phyloP scores from a whole-genome alignment of 2,113 vertebrate species.

The Albula glossodonta region DNA sequence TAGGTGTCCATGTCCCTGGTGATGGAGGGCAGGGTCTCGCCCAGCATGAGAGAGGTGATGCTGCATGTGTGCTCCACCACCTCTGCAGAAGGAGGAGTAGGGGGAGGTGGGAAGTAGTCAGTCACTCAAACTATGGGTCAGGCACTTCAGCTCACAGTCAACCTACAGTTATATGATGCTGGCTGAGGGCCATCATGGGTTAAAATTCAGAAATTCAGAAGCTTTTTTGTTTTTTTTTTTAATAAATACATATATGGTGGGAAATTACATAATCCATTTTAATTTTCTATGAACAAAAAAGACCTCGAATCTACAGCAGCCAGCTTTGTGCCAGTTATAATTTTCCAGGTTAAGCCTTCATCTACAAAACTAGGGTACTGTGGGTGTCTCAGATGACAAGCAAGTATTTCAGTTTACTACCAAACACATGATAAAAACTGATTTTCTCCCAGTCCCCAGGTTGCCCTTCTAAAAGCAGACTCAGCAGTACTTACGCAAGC shows the following conservation, averaged over 20 bases:
- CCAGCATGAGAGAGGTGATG: slow-evolving; percentile 92
- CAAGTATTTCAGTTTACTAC: not conserved
- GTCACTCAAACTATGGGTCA: not conserved
- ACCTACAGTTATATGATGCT: not conserved
- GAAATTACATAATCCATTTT: not conserved
- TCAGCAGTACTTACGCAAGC: slow-evolving; percentile 84
- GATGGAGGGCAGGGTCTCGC: slow-evolving; percentile 93
- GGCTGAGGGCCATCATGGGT: not conserved
- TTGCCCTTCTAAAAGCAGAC: slow-evolving; percentile 24
- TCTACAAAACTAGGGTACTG: not conserved
- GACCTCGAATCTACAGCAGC: too few relatives aligned
- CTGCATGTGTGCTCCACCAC: slow-evolving; percentile 96
- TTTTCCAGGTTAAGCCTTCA: not conserved
- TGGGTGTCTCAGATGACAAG: not conserved
- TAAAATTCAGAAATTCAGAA: too few relatives aligned
- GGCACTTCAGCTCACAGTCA: not conserved
- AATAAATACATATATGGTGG: too few relatives aligned
- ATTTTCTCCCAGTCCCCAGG: not conserved
- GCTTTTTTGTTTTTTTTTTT: too few relatives aligned
- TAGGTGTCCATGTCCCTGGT: slow-evolving; percentile 97
- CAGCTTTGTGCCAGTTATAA: not conserved
- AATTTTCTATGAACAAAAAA: too few relatives aligned
- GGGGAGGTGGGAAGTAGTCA: not conserved
- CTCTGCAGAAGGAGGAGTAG: slow-evolving; percentile 73
- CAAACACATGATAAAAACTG: not conserved